A percentile compares a stretch with the other conserved stretches of the same genome.
Evolutionary conservation across 2,113 vertebrate species (phyloP).

Genomic region (Cyphomyrus plagiostoma): DNA sequence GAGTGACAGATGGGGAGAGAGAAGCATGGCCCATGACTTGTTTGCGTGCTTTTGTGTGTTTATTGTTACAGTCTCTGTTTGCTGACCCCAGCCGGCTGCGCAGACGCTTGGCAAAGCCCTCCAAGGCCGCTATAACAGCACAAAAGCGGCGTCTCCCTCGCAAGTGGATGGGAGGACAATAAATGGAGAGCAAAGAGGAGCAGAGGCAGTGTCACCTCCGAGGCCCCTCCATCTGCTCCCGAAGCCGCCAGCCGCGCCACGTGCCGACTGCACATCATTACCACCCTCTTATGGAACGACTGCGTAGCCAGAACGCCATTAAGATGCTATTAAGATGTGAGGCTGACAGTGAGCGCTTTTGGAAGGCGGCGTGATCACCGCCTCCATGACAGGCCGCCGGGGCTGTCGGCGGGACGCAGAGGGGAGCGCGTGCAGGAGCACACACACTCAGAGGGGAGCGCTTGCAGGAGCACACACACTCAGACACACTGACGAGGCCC

Average conservation of each 20-base stretch:
- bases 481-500: slow-evolving; percentile 12
- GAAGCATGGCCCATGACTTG: neutral
- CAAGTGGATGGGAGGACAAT: neutral
- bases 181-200: neutral
- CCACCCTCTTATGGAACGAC: slow-evolving; percentile 37
- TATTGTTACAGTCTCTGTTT: neutral
- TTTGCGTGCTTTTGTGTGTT: neutral
- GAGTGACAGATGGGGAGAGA: neutral
- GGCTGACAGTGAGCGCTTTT: slow-evolving; percentile 53
- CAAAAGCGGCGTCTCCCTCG: neutral
- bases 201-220: neutral
- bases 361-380: slow-evolving; percentile 39
- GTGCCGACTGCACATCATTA: slow-evolving; percentile 38
- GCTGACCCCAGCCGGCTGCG: neutral
- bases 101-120: neutral
- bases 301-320: slow-evolving; percentile 59
- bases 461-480: neutral
- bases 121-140: neutral
- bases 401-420: neutral
- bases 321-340: slow-evolving; percentile 71
- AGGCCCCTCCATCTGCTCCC: neutral
- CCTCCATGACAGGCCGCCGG: neutral
- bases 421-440: no score
- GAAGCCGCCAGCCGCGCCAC: slow-evolving; percentile 2
- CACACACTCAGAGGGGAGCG: no score